Conservation (phyloP, 92 coral and sea anemone species). For the Palythoa caribaeorum region DNA sequence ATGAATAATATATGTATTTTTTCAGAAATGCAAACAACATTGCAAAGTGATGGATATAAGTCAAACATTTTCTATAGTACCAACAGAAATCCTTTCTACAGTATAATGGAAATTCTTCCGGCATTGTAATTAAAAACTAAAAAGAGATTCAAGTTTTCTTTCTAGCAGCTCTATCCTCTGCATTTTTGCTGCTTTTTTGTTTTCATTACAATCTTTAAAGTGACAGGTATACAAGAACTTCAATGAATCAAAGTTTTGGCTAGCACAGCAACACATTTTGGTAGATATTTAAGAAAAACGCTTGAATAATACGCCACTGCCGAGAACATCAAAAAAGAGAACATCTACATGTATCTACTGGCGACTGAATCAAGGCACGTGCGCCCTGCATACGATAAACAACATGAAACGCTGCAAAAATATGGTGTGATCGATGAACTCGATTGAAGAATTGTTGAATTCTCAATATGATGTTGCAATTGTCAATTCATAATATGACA, state of each 20-base stretch:
- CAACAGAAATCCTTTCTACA: too few relatives aligned
- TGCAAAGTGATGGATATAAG: too few relatives aligned
- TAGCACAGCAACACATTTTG: constrained; percentile 8
- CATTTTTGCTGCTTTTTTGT: too few relatives aligned
- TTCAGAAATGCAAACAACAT: too few relatives aligned
- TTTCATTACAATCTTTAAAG: too few relatives aligned
- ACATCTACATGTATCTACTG: constrained; percentile 49
- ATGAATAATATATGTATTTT: too few relatives aligned
- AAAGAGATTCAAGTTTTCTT: too few relatives aligned
- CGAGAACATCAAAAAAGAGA: constrained; percentile 40
- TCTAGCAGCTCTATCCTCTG: too few relatives aligned
- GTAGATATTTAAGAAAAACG: constrained; percentile 26
- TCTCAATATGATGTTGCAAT: constrained; percentile 20
- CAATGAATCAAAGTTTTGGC: background rate
- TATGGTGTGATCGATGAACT: constrained; percentile 22
- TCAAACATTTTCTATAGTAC: too few relatives aligned
- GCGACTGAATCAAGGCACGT: constrained; percentile 46
- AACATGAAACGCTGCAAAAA: constrained; percentile 20
- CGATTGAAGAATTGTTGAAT: constrained; percentile 24
- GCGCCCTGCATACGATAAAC: constrained; percentile 13
- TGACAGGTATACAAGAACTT: too few relatives aligned
- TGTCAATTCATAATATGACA: constrained; percentile 23
- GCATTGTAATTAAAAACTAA: too few relatives aligned
- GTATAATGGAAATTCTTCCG: too few relatives aligned
- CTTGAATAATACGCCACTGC: constrained; percentile 34